Conservation (phyloP, 2,888 invertebrate genomes). For the Limenitis camilla region DNA sequence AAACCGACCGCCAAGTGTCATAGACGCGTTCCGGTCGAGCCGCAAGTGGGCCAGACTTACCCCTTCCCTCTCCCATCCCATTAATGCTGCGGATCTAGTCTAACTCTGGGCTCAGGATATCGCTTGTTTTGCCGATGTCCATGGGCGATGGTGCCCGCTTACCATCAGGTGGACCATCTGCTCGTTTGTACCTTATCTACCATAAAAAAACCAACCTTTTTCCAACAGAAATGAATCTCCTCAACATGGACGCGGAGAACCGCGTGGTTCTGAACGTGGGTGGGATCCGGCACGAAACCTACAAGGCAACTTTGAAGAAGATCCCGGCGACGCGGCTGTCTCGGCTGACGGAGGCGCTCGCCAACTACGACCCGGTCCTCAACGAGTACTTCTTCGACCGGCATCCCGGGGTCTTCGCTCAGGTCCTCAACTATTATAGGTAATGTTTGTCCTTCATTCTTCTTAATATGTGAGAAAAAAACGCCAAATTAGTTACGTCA, state of each 20-base stretch:
- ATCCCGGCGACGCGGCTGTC: conserved; percentile 91
- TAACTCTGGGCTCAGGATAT: too few relatives aligned
- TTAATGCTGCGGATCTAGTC: too few relatives aligned
- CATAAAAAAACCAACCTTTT: too few relatives aligned
- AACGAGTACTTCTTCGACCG: conserved; percentile 99
- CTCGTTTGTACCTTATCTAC: too few relatives aligned
- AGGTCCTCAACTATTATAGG: conserved; percentile 97
- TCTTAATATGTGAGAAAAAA: too few relatives aligned
- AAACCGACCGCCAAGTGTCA: too few relatives aligned
- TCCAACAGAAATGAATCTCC: conserved; percentile 83
- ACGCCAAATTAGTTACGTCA: background rate
- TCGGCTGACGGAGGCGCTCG: conserved; percentile 86
- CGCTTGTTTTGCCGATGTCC: too few relatives aligned
- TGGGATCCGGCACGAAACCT: conserved; percentile 92
- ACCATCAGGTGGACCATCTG: too few relatives aligned
- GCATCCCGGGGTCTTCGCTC: conserved; percentile 97
- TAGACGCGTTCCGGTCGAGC: too few relatives aligned
- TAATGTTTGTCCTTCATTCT: conserved; percentile 38
- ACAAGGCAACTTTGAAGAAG: conserved; percentile 89
- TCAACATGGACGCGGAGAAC: conserved; percentile 98
- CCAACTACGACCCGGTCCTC: conserved; percentile 94
- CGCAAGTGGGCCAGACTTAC: too few relatives aligned
- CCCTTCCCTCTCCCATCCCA: too few relatives aligned
- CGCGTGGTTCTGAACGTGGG: conserved; percentile 99
- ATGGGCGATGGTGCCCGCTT: too few relatives aligned